A percentile compares a stretch with the other conserved stretches of the same genome.
Evolutionary conservation across 2,888 invertebrate species (phyloP).

Genomic region (Dicyrtoma fusca): DNA sequence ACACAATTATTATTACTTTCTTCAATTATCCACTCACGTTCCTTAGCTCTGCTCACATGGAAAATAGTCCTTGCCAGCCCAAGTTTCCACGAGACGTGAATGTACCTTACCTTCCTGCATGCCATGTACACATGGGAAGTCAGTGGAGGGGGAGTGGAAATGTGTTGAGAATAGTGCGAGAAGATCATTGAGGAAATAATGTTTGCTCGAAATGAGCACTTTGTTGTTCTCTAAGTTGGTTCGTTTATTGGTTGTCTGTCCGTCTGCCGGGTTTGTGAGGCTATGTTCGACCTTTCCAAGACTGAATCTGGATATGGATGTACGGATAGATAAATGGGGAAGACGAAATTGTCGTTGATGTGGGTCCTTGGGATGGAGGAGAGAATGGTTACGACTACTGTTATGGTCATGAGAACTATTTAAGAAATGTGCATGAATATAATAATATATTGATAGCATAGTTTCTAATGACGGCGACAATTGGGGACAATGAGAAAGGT

Average conservation of each 20-base stretch:
- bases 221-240: neutral
- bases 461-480: slow-evolving; percentile 32
- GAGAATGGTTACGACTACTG: slow-evolving; percentile 22
- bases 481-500: slow-evolving; percentile 5
- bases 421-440: slow-evolving; percentile 22
- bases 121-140: no score
- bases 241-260: neutral
- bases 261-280: no score
- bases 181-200: neutral
- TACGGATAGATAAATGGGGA: no score
- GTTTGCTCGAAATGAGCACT: neutral
- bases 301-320: no score
- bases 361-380: slow-evolving; percentile 12
- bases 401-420: slow-evolving; percentile 27
- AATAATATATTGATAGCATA: slow-evolving; percentile 15
- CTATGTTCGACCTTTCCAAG: no score
- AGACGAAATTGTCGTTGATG: neutral
- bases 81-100: no score
- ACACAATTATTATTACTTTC: slow-evolving; percentile 26
- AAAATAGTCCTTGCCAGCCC: no score
- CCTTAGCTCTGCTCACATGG: neutral
- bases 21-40: slow-evolving; percentile 1
- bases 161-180: no score
- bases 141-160: no score
- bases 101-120: no score